Evolutionary conservation across 2,113 vertebrate species (phyloP).

Genomic region (Donacobius atricapilla): DNA sequence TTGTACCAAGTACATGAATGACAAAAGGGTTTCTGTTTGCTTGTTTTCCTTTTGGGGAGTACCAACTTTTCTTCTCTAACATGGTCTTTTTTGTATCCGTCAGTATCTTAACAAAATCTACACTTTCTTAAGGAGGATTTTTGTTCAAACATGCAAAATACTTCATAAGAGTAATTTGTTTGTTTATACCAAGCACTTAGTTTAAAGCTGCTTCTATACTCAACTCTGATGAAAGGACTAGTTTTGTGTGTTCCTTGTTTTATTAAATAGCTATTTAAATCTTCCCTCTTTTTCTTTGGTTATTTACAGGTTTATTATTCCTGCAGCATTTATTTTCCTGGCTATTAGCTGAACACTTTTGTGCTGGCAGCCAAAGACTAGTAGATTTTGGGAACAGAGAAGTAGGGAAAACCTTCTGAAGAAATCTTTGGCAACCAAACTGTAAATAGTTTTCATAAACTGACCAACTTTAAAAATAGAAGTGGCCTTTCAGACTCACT

Average conservation of each 20-base stretch:
- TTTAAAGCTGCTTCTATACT: background rate
- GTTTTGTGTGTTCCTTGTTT: background rate
- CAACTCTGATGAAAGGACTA: background rate
- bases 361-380: background rate
- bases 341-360: background rate
- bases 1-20: background rate
- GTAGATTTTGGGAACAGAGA: background rate
- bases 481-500: background rate
- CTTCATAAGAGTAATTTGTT: fast-evolving
- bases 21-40: background rate
- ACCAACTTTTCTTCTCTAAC: background rate
- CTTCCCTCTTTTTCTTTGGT: fast-evolving
- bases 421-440: background rate
- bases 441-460: background rate
- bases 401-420: background rate
- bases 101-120: background rate
- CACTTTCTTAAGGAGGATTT: background rate
- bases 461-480: background rate
- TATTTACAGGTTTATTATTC: background rate
- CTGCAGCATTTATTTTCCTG: background rate
- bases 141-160: background rate
- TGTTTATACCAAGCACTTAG: background rate
- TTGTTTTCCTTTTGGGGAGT: background rate
- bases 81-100: background rate
- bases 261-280: background rate